These are phyloP conservation scores for Ctenopoma kingsleyae DNA, from an alignment of 2,797 vertebrate genomes.

Conservation along the genomic window DNA sequence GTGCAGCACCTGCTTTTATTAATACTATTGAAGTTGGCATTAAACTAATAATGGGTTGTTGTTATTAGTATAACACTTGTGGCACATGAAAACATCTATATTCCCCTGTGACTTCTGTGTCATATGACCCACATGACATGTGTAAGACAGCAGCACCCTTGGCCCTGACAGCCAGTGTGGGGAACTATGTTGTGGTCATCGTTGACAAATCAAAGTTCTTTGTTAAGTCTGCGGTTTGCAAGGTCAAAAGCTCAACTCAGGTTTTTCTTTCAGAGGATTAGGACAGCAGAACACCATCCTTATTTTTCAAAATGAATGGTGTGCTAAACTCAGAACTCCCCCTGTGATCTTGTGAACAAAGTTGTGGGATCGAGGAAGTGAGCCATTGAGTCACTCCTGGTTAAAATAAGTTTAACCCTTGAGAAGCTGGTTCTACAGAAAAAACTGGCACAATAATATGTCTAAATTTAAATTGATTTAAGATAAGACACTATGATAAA, in stretches of 20 bases:
- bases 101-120: conserved; percentile 46
- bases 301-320: conserved; percentile 64
- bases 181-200: conserved; percentile 80
- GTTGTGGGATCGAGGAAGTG: conserved; percentile 56
- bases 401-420: conserved; percentile 71
- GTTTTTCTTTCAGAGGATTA: conserved; percentile 72
- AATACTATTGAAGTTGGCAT: not conserved
- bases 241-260: conserved; percentile 67
- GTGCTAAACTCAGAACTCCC: conserved; percentile 70
- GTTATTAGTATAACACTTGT: conserved; percentile 29
- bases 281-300: conserved; percentile 50
- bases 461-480: not conserved
- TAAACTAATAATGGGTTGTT: conserved; percentile 26
- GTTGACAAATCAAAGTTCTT: conserved; percentile 82
- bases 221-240: conserved; percentile 65
- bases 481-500: not conserved
- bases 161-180: conserved; percentile 48
- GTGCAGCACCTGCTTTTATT: not conserved
- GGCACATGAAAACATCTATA: conserved; percentile 47
- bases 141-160: conserved; percentile 42
- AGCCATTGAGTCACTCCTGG: conserved; percentile 54
- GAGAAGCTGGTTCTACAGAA: conserved; percentile 28
- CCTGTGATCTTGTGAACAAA: conserved; percentile 72
- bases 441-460: not conserved
- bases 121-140: conserved; percentile 61